Conservation (phyloP, 2,888 invertebrate species). For the Timema podura region DNA sequence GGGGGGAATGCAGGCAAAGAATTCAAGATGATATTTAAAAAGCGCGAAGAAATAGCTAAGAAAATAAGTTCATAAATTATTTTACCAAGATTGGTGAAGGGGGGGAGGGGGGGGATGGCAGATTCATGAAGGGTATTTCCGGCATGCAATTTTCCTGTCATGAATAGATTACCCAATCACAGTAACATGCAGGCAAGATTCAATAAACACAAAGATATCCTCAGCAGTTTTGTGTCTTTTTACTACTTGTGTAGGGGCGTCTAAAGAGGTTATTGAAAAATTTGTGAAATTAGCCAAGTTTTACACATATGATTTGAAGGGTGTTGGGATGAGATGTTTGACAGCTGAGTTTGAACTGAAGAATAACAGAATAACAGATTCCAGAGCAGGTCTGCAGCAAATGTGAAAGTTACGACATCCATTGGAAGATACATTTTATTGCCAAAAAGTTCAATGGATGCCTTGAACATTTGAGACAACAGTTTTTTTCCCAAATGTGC, state of each 20-base stretch:
- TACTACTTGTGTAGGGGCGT: not conserved
- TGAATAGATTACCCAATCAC: not conserved
- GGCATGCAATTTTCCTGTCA: not conserved
- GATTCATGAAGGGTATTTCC: not conserved
- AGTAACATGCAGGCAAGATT: not conserved
- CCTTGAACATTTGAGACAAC: not conserved
- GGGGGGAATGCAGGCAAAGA: too few species aligned
- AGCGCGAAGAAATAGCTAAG: slow-evolving; percentile 1
- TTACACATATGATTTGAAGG: not conserved
- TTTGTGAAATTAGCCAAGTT: not conserved
- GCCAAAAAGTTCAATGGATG: not conserved
- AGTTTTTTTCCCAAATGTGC: not conserved
- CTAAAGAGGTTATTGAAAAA: not conserved
- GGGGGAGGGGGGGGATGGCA: too few species aligned
- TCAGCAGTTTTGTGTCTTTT: slow-evolving; percentile 3
- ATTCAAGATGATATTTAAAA: too few species aligned
- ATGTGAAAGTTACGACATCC: not conserved
- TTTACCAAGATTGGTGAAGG: not conserved
- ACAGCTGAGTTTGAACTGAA: not conserved
- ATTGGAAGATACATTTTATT: not conserved
- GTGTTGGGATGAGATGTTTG: not conserved
- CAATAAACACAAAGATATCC: not conserved
- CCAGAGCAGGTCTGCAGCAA: too few species aligned
- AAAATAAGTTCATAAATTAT: not conserved
- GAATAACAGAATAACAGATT: not conserved